These are phyloP conservation scores for Sipha flava DNA, from an alignment of 1,140 invertebrate species.

Conservation along the genomic window DNA sequence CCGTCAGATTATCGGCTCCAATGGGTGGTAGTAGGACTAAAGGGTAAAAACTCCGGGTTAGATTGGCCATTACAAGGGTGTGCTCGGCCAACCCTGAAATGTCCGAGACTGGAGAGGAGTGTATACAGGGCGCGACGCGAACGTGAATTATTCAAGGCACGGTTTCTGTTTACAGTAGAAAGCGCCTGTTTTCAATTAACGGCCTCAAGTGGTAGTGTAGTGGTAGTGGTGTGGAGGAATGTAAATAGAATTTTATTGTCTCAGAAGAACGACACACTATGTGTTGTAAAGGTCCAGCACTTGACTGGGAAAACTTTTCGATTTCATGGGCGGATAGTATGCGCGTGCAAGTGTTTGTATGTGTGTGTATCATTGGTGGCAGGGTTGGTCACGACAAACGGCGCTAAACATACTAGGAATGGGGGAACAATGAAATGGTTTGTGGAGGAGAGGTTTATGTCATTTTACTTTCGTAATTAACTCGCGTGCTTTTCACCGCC, in stretches of 20 bases:
- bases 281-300: no score
- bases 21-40: background rate
- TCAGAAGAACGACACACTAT: background rate
- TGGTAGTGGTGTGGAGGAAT: background rate
- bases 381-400: no score
- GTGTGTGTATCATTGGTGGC: no score
- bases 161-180: conserved; percentile 10
- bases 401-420: no score
- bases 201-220: background rate
- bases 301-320: background rate
- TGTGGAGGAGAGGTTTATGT: background rate
- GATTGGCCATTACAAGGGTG: conserved; percentile 25
- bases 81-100: conserved; percentile 22
- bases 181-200: conserved; percentile 22
- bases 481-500: conserved; percentile 3
- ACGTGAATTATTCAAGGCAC: background rate
- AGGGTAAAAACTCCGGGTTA: conserved; percentile 19
- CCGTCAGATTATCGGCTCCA: conserved; percentile 7
- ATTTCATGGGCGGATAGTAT: background rate
- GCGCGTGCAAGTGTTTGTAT: no score
- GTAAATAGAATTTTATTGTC: conserved; percentile 14
- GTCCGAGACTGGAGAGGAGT: background rate
- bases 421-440: background rate
- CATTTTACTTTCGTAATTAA: conserved; percentile 24
- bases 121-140: background rate